Percentiles rank a stretch among this genome's conserved stretches.
phyloP scores from a whole-genome alignment of 2,888 invertebrate genomes.

The Cheilosia pagana region DNA sequence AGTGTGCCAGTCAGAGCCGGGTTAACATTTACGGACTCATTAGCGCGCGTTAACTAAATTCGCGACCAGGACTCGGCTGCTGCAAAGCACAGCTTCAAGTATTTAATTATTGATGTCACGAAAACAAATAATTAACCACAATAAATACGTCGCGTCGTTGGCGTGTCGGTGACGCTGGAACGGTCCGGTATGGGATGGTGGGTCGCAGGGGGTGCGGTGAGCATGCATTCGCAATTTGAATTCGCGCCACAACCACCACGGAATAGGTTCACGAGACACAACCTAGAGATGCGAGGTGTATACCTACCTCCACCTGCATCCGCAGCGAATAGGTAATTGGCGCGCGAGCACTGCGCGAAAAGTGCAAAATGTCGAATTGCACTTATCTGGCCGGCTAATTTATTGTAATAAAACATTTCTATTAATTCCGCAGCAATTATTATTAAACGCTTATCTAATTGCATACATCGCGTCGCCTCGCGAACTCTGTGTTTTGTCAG shows the following conservation, averaged over 20 bases:
- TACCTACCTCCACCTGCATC: slow-evolving; percentile 21
- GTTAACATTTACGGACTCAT: slow-evolving; percentile 77
- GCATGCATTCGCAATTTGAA: slow-evolving; percentile 75
- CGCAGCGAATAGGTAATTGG: slow-evolving; percentile 37
- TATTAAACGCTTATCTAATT: slow-evolving; percentile 79
- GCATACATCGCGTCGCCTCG: slow-evolving; percentile 78
- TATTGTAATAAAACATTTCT: slow-evolving; percentile 80
- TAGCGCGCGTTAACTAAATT: slow-evolving; percentile 69
- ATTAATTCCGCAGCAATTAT: slow-evolving; percentile 79
- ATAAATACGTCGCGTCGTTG: slow-evolving; percentile 75
- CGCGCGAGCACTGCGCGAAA: slow-evolving; percentile 37
- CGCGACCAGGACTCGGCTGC: slow-evolving; percentile 33
- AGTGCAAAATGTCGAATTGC: slow-evolving; percentile 73
- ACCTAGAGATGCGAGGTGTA: slow-evolving; percentile 41
- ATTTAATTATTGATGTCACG: slow-evolving; percentile 78
- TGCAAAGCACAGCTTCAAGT: slow-evolving; percentile 54
- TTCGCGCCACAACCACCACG: slow-evolving; percentile 29
- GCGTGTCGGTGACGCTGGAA: slow-evolving; percentile 50
- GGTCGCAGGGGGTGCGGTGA: slow-evolving; percentile 7
- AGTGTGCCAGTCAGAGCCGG: slow-evolving; percentile 73
- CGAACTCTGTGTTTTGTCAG: slow-evolving; percentile 56
- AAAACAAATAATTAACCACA: slow-evolving; percentile 78
- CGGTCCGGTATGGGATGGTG: slow-evolving; percentile 1
- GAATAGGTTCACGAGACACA: slow-evolving; percentile 14
- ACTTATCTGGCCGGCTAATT: slow-evolving; percentile 77